A percentile compares a stretch with the other conserved stretches of the same genome.
These are phyloP conservation scores for Chloropsis hardwickii DNA, from an alignment of 2,113 vertebrate genomes.

Conservation along the genomic window DNA sequence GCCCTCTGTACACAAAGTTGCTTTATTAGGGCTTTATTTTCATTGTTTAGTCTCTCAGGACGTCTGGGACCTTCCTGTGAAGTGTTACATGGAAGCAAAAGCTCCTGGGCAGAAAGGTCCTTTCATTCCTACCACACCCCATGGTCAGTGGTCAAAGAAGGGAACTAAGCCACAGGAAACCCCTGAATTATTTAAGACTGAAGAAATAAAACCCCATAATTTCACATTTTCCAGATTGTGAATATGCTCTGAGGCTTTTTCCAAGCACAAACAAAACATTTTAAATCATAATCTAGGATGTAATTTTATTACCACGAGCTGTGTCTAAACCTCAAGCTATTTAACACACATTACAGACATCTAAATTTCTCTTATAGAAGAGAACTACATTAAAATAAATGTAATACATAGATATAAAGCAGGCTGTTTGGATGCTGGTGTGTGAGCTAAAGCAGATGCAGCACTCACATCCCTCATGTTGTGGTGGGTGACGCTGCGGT, in stretches of 20 bases:
- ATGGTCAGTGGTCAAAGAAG: neutral
- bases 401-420: fast-evolving
- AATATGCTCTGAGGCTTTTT: neutral
- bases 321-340: neutral
- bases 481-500: constrained; percentile 87
- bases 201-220: neutral
- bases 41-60: neutral
- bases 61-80: neutral
- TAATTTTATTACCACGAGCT: fast-evolving
- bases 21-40: neutral
- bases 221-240: neutral
- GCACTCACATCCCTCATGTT: constrained; percentile 90
- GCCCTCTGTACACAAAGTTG: neutral
- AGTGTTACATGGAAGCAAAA: neutral
- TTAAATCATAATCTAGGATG: fast-evolving
- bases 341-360: neutral
- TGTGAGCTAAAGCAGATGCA: fast-evolving
- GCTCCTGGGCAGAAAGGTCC: neutral
- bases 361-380: neutral
- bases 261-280: neutral
- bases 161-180: neutral
- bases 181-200: neutral
- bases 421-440: neutral
- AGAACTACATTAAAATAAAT: neutral
- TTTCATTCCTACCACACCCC: neutral